phyloP scores from a whole-genome alignment of 2,888 invertebrate genomes.

The Miltochrista miniata region DNA sequence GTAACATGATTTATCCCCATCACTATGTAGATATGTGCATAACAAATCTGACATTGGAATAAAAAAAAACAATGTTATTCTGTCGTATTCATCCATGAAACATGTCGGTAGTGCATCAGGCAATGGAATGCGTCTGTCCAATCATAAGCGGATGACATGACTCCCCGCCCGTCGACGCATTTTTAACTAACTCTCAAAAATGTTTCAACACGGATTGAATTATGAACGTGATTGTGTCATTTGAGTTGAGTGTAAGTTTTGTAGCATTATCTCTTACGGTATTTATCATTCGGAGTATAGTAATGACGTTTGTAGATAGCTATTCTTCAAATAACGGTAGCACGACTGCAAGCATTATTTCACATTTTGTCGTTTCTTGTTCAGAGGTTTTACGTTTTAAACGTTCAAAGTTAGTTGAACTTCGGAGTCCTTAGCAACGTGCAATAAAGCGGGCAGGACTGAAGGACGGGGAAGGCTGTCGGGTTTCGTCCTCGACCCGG shows the following conservation, averaged over 20 bases:
- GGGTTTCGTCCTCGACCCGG: constrained; percentile 67
- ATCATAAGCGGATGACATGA: constrained; percentile 65
- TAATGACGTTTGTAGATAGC: too few species aligned
- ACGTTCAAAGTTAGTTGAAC: constrained; percentile 3
- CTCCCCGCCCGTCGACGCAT: constrained; percentile 53
- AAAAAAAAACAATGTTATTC: constrained; percentile 23
- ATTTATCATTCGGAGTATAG: constrained; percentile 6
- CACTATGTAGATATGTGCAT: constrained; percentile 9
- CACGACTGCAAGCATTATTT: not conserved
- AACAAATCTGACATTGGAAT: constrained; percentile 16
- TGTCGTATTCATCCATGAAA: constrained; percentile 36
- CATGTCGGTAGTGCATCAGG: constrained; percentile 41
- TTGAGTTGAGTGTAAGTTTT: constrained; percentile 16
- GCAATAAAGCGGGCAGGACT: constrained; percentile 46
- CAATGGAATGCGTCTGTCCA: constrained; percentile 65
- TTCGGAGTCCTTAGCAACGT: constrained; percentile 32
- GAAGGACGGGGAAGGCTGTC: constrained; percentile 68
- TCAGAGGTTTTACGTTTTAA: not conserved
- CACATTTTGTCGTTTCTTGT: not conserved
- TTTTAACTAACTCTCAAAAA: constrained; percentile 47
- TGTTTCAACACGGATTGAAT: constrained; percentile 44
- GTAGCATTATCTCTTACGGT: constrained; percentile 16
- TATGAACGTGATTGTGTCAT: constrained; percentile 41
- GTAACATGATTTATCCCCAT: constrained; percentile 11
- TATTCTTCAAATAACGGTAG: too few species aligned